phyloP scores from a whole-genome alignment of 2,113 vertebrate genomes.

The Piprites chloris region DNA sequence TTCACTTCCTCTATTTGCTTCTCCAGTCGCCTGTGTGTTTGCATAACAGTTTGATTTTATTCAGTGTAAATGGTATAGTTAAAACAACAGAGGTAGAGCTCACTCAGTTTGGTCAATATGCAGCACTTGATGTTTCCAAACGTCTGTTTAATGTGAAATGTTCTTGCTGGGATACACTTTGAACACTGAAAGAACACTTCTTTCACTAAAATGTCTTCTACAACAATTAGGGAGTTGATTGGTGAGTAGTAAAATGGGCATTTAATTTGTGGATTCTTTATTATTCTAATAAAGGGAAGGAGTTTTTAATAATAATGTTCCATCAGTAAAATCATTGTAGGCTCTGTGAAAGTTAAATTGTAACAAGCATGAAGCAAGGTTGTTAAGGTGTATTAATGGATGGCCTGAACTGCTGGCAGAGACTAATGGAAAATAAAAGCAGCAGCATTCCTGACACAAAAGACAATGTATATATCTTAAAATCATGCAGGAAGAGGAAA shows the following conservation, averaged over 20 bases:
- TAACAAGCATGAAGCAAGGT: neutral
- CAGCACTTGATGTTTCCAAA: neutral
- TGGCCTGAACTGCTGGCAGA: neutral
- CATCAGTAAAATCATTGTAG: conserved; percentile 23
- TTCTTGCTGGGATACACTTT: neutral
- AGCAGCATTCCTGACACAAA: neutral
- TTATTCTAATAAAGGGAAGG: conserved; percentile 7
- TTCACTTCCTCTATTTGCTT: neutral
- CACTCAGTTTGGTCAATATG: neutral
- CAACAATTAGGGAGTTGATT: neutral
- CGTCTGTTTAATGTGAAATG: neutral
- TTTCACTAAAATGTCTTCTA: neutral
- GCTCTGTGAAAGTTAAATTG: neutral
- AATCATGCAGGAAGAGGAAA: neutral
- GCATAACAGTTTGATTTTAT: neutral
- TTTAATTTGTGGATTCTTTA: conserved; percentile 41
- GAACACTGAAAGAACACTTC: neutral
- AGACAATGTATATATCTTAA: neutral
- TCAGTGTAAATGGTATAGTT: neutral
- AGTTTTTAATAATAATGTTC: conserved; percentile 12
- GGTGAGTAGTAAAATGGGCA: neutral
- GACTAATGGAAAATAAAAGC: neutral
- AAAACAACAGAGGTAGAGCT: neutral
- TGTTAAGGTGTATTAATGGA: neutral
- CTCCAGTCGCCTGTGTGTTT: neutral